Percentiles rank a stretch among this genome's conserved stretches.
phyloP scores from a whole-genome alignment of 1,140 invertebrate species.

The Aphidius ervi region DNA sequence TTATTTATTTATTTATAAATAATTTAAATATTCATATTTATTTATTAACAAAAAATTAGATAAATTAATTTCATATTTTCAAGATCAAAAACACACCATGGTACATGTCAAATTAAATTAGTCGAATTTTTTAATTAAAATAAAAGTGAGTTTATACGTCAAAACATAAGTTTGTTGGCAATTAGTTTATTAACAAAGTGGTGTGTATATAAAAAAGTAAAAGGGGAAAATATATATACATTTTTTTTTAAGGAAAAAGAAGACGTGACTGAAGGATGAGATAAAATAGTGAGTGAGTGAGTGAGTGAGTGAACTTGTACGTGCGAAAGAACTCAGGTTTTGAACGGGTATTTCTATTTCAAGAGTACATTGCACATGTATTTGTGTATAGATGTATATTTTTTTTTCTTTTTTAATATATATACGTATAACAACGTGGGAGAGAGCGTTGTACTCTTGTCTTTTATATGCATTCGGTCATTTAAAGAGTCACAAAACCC shows the following conservation, averaged over 20 bases:
- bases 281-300: too few relatives aligned
- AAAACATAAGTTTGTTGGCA: background rate
- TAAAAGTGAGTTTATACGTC: too few relatives aligned
- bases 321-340: conserved; percentile 16
- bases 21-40: too few relatives aligned
- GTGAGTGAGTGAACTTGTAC: background rate
- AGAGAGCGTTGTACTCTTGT: conserved; percentile 19
- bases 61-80: too few relatives aligned
- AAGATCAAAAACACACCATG: too few relatives aligned
- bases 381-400: background rate
- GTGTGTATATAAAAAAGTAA: conserved; percentile 11
- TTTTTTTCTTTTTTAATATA: too few relatives aligned
- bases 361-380: conserved; percentile 11
- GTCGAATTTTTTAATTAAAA: too few relatives aligned
- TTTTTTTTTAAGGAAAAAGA: too few relatives aligned
- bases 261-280: too few relatives aligned
- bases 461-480: conserved; percentile 3
- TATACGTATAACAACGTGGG: conserved; percentile 14
- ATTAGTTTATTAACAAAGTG: conserved; percentile 8
- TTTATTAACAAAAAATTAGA: too few relatives aligned
- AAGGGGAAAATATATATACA: background rate
- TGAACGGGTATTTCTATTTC: conserved; percentile 20
- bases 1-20: too few relatives aligned
- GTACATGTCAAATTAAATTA: too few relatives aligned
- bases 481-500: conserved; percentile 19